phyloP scores from a whole-genome alignment of 2,888 invertebrate species.

The Thymelicus lineola region DNA sequence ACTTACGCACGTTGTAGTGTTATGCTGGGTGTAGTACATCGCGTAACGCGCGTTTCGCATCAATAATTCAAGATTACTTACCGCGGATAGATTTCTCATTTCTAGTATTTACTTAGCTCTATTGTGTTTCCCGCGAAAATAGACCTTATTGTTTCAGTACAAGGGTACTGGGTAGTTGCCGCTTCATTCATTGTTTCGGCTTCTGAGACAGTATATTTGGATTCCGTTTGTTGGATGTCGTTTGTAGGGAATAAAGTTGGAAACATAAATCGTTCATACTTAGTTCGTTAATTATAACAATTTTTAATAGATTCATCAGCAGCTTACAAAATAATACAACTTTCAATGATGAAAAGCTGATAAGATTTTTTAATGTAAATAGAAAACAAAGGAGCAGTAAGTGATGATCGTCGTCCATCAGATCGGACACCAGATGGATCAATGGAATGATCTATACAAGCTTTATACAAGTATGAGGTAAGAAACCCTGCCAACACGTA shows the following conservation, averaged over 20 bases:
- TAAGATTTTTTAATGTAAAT: no score
- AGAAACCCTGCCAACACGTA: no score
- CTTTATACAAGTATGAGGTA: no score
- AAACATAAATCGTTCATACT: no score
- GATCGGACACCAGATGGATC: no score
- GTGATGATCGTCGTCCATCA: no score
- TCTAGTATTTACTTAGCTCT: slow-evolving; percentile 55
- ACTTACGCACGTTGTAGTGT: slow-evolving; percentile 18
- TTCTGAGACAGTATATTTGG: slow-evolving; percentile 2
- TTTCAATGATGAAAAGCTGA: no score
- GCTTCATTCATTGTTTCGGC: slow-evolving; percentile 10
- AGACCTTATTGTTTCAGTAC: slow-evolving; percentile 13
- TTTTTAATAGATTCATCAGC: no score
- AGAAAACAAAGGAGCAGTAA: no score
- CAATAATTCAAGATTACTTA: slow-evolving; percentile 80
- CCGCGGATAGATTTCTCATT: slow-evolving; percentile 59
- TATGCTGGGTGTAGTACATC: slow-evolving; percentile 51
- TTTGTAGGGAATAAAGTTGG: background rate
- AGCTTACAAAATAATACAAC: no score
- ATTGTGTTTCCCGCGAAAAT: slow-evolving; percentile 24
- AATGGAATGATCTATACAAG: no score
- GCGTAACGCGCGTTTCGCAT: slow-evolving; percentile 68
- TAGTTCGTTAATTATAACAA: no score
- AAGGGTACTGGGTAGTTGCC: background rate
- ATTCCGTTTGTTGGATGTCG: slow-evolving; percentile 1